phyloP scores from a whole-genome alignment of 2,888 invertebrate genomes.

The Meandrusa payeni region DNA sequence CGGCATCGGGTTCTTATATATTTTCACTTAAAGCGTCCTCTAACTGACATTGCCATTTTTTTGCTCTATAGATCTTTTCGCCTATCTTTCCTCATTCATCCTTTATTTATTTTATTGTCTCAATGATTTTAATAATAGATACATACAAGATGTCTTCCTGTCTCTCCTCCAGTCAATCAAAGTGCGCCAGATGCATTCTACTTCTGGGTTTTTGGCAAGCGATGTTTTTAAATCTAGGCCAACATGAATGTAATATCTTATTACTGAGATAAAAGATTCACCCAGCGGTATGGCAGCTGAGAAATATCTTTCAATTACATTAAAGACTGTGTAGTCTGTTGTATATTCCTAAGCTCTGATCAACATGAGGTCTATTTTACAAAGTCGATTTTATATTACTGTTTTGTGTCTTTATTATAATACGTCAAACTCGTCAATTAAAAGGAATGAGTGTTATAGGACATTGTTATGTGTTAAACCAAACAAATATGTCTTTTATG shows the following conservation, averaged over 20 bases:
- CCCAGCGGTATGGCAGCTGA: constrained; percentile 10
- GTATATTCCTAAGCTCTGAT: neutral
- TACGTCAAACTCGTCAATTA: no score
- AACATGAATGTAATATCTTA: constrained; percentile 22
- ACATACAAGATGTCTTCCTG: neutral
- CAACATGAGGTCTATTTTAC: no score
- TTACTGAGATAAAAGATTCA: constrained; percentile 21
- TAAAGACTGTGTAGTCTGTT: constrained; percentile 3
- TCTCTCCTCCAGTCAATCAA: constrained; percentile 16
- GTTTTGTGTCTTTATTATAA: no score
- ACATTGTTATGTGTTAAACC: no score
- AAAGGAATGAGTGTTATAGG: no score
- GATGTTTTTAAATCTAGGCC: constrained; percentile 18
- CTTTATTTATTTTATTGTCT: no score
- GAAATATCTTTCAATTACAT: constrained; percentile 13
- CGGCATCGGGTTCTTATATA: no score
- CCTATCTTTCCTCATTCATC: neutral
- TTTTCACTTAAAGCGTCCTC: no score
- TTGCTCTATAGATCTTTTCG: no score
- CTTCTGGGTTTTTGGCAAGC: constrained; percentile 19
- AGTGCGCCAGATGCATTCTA: constrained; percentile 9
- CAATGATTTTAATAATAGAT: constrained; percentile 1
- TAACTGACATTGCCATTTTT: no score
- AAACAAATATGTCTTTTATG: no score
- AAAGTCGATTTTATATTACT: no score